A percentile compares a stretch with the other conserved stretches of the same genome.
phyloP scores from a whole-genome alignment of 2,113 vertebrate species.

The Xerus inauris region DNA sequence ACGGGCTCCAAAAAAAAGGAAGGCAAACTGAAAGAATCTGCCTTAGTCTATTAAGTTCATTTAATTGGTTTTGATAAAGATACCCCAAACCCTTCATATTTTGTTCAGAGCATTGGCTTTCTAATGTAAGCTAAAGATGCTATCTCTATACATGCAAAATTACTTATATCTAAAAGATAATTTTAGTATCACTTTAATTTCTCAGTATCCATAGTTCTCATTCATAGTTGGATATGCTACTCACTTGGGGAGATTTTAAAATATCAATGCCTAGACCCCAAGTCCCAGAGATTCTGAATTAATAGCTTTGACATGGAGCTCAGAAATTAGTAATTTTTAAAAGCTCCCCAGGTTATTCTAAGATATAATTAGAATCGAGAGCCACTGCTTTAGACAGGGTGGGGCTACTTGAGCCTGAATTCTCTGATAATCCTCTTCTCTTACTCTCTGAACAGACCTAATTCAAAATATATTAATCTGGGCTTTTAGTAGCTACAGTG shows the following conservation, averaged over 20 bases:
- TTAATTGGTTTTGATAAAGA: conserved; percentile 23
- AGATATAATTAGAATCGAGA: not conserved
- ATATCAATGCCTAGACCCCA: not conserved
- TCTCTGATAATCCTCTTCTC: not conserved
- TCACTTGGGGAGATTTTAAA: not conserved
- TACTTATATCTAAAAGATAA: not conserved
- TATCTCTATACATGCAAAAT: not conserved
- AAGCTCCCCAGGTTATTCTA: not conserved
- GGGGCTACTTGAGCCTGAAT: not conserved
- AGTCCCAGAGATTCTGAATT: not conserved
- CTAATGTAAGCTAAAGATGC: not conserved
- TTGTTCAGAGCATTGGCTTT: not conserved
- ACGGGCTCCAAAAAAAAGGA: not conserved
- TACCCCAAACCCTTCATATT: not conserved
- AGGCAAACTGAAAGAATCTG: not conserved
- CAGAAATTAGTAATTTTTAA: not conserved
- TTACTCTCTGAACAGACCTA: not conserved
- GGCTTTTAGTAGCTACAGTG: not conserved
- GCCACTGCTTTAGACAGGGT: not conserved
- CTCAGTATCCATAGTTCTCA: not conserved
- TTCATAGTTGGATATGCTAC: not conserved
- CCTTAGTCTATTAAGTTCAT: not conserved
- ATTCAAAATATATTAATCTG: not conserved
- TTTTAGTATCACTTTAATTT: not conserved
- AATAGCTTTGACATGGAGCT: not conserved